Conservation (phyloP, 2,888 invertebrate genomes). For the Microctonus brassicae region DNA sequence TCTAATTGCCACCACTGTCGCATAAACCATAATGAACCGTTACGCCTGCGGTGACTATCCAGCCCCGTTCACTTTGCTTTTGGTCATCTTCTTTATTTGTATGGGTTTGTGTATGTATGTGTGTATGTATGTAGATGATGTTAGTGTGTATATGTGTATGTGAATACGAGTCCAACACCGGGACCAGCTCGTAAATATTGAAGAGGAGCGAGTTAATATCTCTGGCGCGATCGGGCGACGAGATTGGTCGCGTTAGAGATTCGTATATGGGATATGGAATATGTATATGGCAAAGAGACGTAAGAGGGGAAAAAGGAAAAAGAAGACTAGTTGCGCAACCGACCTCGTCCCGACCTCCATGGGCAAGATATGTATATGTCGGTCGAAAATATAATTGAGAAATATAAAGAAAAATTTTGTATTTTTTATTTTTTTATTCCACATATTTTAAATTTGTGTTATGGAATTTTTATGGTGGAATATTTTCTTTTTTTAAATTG, state of each 20-base stretch:
- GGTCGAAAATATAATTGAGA: constrained; percentile 27
- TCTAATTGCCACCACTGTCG: constrained; percentile 40
- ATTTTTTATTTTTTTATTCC: neutral
- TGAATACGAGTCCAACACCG: constrained; percentile 7
- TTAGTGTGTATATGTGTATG: constrained; percentile 17
- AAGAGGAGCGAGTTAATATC: constrained; percentile 38
- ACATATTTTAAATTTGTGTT: too few relatives aligned
- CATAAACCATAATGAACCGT: constrained; percentile 26
- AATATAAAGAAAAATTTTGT: constrained; percentile 31
- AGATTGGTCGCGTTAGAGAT: constrained; percentile 39
- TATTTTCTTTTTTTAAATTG: neutral
- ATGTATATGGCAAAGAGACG: neutral
- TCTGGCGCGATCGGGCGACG: constrained; percentile 33
- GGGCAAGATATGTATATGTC: constrained; percentile 6
- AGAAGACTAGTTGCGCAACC: constrained; percentile 29
- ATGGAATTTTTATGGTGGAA: neutral
- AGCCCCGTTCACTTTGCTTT: neutral
- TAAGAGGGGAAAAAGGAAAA: neutral
- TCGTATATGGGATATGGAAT: constrained; percentile 22
- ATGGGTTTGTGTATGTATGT: neutral
- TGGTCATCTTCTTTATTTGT: neutral
- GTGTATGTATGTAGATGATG: neutral
- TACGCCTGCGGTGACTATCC: constrained; percentile 7
- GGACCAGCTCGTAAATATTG: constrained; percentile 35
- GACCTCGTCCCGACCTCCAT: constrained; percentile 34